These are phyloP conservation scores for Artemisiospiza belli DNA, from an alignment of 2,113 vertebrate species.

Conservation along the genomic window DNA sequence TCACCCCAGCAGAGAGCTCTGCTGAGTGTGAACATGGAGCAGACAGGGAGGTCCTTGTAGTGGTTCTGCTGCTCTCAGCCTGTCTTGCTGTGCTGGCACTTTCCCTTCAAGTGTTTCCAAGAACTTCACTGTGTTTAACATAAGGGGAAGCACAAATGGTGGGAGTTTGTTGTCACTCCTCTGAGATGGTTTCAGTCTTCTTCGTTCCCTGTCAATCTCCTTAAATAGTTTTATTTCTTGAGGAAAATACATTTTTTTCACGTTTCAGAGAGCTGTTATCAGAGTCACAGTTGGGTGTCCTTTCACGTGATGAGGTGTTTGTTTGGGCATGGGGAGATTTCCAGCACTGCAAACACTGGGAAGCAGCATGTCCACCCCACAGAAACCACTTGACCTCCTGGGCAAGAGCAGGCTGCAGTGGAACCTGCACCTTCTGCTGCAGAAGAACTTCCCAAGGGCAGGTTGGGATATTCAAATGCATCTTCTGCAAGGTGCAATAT, in stretches of 20 bases:
- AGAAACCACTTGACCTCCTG: neutral
- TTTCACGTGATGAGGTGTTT: constrained; percentile 7
- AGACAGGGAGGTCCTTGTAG: constrained; percentile 63
- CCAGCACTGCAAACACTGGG: neutral
- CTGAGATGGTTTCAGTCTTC: neutral
- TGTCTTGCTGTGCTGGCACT: constrained; percentile 26
- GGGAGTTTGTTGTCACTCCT: constrained; percentile 26
- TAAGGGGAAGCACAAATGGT: neutral
- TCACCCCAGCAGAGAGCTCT: constrained; percentile 4
- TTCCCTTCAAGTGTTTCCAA: constrained; percentile 58
- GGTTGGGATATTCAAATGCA: neutral
- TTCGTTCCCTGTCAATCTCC: neutral
- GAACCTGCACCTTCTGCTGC: neutral
- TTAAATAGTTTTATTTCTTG: neutral
- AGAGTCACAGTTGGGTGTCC: neutral
- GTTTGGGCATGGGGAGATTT: neutral
- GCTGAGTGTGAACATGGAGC: constrained; percentile 39
- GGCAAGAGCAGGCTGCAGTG: neutral
- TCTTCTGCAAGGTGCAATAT: neutral
- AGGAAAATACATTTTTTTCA: neutral
- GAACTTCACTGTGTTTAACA: constrained; percentile 5
- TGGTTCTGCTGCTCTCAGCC: constrained; percentile 41
- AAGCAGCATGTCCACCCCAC: rapidly evolving
- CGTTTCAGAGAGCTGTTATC: neutral
- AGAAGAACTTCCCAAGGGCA: neutral